phyloP scores from a whole-genome alignment of 2,888 invertebrate species.

The Stenichneumon culpator region DNA sequence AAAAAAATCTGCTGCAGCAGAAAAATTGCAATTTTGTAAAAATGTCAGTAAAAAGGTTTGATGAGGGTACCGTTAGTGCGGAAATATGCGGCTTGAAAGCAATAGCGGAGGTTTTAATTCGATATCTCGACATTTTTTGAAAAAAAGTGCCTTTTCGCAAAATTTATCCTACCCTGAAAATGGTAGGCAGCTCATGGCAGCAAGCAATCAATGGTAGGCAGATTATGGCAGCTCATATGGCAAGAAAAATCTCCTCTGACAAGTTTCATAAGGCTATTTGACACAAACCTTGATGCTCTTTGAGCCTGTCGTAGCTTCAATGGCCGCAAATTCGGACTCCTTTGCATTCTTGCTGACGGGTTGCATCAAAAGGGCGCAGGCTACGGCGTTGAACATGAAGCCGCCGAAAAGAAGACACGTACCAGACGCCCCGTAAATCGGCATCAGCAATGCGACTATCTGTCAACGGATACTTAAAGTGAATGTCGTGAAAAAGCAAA shows the following conservation, averaged over 20 bases:
- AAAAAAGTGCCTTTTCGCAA: too few species aligned
- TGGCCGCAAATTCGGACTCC: conserved; percentile 72
- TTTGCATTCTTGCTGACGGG: conserved; percentile 91
- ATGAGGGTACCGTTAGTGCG: too few species aligned
- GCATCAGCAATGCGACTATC: conserved; percentile 88
- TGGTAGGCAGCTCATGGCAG: too few species aligned
- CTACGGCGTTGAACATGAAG: conserved; percentile 89
- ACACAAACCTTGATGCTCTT: conserved; percentile 55
- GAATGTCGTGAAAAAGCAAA: background rate
- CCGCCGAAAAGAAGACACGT: conserved; percentile 89
- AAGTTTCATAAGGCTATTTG: background rate
- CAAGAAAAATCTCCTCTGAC: conserved; percentile 71
- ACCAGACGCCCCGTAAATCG: conserved; percentile 88
- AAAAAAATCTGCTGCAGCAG: too few species aligned
- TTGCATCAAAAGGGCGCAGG: conserved; percentile 89
- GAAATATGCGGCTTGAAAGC: too few species aligned
- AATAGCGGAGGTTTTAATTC: too few species aligned
- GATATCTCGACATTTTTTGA: too few species aligned
- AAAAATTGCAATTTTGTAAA: too few species aligned
- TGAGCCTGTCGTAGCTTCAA: background rate
- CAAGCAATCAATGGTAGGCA: too few species aligned
- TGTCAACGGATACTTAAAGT: conserved; percentile 73
- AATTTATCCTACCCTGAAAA: too few species aligned
- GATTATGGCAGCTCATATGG: background rate
- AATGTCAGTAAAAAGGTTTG: too few species aligned